These are phyloP conservation scores for Ariopsis seemanni DNA, from an alignment of 2,113 vertebrate genomes.

Conservation along the genomic window DNA sequence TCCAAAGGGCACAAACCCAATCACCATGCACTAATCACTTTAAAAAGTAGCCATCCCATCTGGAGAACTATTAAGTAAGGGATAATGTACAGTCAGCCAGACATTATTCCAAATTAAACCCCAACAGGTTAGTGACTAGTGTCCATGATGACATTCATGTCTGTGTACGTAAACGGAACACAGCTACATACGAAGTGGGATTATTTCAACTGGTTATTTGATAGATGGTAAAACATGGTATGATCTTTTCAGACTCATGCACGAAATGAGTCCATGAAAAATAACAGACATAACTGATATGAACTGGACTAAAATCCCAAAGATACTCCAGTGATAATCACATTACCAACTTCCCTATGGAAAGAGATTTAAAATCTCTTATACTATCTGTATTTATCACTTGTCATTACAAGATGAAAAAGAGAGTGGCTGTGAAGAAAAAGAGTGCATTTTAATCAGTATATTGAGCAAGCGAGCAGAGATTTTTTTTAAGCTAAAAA, in stretches of 20 bases:
- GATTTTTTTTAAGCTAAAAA: no score
- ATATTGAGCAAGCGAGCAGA: neutral
- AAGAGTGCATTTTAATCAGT: neutral
- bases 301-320: neutral
- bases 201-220: neutral
- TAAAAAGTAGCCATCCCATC: neutral
- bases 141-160: no score
- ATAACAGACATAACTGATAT: neutral
- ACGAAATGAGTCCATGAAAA: neutral
- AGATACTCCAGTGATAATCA: neutral
- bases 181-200: no score
- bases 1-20: neutral
- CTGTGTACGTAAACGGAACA: no score
- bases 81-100: no score
- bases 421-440: neutral
- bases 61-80: neutral
- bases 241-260: neutral
- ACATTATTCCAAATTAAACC: no score
- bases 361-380: neutral
- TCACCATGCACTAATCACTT: neutral
- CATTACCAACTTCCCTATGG: neutral
- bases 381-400: neutral
- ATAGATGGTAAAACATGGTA: neutral
- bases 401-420: neutral
- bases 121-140: no score